A percentile compares a stretch with the other conserved stretches of the same genome.
These are phyloP conservation scores for Periophthalmus magnuspinnatus DNA, from an alignment of 2,797 vertebrate species.

Conservation along the genomic window DNA sequence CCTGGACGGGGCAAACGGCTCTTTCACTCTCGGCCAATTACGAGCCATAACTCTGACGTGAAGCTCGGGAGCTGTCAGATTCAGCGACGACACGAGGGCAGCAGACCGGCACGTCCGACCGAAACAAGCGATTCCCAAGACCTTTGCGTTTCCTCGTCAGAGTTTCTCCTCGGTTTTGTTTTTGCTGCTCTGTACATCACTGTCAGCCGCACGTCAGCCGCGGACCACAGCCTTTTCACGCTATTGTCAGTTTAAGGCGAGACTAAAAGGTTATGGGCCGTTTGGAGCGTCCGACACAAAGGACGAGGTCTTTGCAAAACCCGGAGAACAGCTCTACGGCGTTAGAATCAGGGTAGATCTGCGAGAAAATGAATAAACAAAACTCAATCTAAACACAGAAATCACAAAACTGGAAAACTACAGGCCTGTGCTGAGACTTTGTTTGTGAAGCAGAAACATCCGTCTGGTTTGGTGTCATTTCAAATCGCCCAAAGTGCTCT, in stretches of 20 bases:
- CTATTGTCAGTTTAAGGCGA: constrained; percentile 32
- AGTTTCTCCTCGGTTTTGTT: constrained; percentile 6
- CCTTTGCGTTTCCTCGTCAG: not conserved
- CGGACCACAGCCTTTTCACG: constrained; percentile 13
- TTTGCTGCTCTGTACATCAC: constrained; percentile 34
- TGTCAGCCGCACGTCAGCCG: constrained; percentile 28
- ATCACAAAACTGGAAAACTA: too few relatives aligned
- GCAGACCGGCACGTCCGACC: constrained; percentile 32
- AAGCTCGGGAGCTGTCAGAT: constrained; percentile 55
- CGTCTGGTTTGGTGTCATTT: not conserved
- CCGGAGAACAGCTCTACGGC: not conserved
- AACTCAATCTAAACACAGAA: not conserved
- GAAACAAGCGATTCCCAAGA: constrained; percentile 31
- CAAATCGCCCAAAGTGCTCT: too few relatives aligned
- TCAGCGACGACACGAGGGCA: constrained; percentile 32
- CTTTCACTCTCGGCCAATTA: constrained; percentile 46
- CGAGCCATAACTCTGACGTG: constrained; percentile 43
- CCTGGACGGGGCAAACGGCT: constrained; percentile 14
- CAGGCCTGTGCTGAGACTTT: too few relatives aligned
- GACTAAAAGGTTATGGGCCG: constrained; percentile 59
- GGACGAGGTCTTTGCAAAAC: constrained; percentile 10
- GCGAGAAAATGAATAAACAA: not conserved
- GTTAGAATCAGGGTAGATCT: not conserved
- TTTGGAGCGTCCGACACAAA: constrained; percentile 14
- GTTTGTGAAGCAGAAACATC: too few relatives aligned